Evolutionary conservation across 1,140 invertebrate genomes (phyloP), one percentile per base, ranked within the genome.

Genomic region (Phortica variegata): DNA sequence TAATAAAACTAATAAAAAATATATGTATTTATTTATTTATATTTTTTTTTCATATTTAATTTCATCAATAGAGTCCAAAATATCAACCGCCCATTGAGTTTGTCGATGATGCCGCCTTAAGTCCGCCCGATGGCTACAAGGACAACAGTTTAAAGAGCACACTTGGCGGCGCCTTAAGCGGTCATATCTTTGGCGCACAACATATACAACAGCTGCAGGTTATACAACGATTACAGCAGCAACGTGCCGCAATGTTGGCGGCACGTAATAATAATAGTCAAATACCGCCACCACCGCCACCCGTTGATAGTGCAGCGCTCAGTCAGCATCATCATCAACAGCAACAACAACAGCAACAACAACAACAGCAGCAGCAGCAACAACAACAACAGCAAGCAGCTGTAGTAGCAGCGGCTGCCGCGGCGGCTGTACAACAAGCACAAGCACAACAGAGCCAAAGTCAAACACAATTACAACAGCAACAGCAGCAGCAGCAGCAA

Each of bases 71-170:
- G 73, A 81, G 79, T 55, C 79, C 80, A 17, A 81, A 81, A 65
- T 81, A 73, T 61, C 78, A 82, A 59, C 85, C 85, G 44, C 83
- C 84, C 6, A 73, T 82, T 43, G 81, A 84, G 50, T 84, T 84
- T 59, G 82, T 83, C 23, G 85, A 87, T 65, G 84, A 86, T 46
- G 87, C 88, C n/a, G 90, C 89, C 2, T 80, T 91, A 5, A 91
- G 88, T 65, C 89, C 89, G 38, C 89, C 89, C 8, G 89, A 91
- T 61, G 89, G 89, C 6, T 91, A 91, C 79, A 91, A 91, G 75
- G 89, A 91, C 62, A 79, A 78, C 79, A 77, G 81, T 56, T 75
- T 82, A 43, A 77, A 80, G 68, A 61, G 71, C 61, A 68, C 81
- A 55, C 62, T 82, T 54, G 78, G 81, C 29, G 80, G 80, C 37